Conservation (phyloP, 2,797 vertebrate species). For the Leptodactylus fallax region DNA sequence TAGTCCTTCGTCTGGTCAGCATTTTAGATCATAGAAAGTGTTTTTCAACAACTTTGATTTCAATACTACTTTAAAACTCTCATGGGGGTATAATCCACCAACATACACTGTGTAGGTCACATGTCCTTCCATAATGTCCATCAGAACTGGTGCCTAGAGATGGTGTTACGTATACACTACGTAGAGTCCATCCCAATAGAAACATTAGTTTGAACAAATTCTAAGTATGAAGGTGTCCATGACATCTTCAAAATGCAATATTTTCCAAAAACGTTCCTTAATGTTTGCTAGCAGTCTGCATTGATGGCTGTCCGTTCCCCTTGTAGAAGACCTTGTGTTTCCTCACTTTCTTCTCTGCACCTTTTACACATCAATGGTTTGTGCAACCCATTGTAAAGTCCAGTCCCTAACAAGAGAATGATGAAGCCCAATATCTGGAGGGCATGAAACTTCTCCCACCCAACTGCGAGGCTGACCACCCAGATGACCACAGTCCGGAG, state of each 20-base stretch:
- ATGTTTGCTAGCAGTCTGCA: conserved; percentile 63
- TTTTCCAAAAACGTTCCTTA: neutral
- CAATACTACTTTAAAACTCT: neutral
- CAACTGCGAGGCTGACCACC: conserved; percentile 85
- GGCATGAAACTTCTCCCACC: conserved; percentile 89
- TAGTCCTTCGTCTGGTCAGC: neutral
- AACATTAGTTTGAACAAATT: neutral
- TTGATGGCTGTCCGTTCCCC: conserved; percentile 69
- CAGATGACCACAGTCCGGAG: conserved; percentile 91
- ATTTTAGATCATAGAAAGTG: neutral
- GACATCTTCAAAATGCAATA: neutral
- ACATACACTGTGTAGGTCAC: neutral
- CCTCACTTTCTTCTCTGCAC: neutral
- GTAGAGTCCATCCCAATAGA: neutral
- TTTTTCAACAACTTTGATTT: neutral
- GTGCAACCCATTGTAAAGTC: conserved; percentile 90
- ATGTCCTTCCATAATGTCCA: neutral
- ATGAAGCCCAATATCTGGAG: conserved; percentile 90
- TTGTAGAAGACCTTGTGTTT: conserved; percentile 68
- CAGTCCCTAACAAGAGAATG: conserved; percentile 82
- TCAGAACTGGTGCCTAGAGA: neutral
- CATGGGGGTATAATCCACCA: neutral
- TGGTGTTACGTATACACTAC: neutral
- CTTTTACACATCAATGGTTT: conserved; percentile 76
- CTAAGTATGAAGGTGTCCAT: neutral